Evolutionary conservation across 37 sponge, comb jelly and placozoan species (phyloP).

Genomic region (Spongilla lacustris): DNA sequence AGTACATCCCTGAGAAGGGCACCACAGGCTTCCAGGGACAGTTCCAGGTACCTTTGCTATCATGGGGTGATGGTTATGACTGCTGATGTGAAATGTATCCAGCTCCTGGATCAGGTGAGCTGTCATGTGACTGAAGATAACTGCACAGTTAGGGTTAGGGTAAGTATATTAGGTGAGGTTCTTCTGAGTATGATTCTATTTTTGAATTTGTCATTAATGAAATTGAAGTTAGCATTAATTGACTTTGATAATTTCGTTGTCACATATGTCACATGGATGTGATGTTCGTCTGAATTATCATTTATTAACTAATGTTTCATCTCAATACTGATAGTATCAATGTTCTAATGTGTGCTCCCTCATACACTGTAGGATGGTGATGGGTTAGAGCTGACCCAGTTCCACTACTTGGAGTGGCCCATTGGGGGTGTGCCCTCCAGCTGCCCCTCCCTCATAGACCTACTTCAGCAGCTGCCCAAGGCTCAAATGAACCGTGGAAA

Average conservation of each 20-base stretch:
- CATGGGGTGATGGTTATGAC: background rate
- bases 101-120: constrained; percentile 74
- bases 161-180: no score
- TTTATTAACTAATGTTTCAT: no score
- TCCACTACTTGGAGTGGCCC: constrained; percentile 50
- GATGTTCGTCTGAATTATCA: no score
- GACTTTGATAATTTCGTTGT: no score
- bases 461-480: constrained; percentile 35
- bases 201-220: no score
- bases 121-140: constrained; percentile 41
- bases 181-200: no score
- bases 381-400: no score
- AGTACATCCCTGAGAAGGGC: constrained; percentile 49
- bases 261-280: no score
- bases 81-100: background rate
- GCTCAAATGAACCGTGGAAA: constrained; percentile 58
- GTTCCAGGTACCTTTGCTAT: constrained; percentile 37
- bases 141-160: no score
- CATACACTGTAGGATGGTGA: background rate
- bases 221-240: no score
- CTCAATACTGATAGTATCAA: no score
- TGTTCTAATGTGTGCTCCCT: no score
- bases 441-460: constrained; percentile 38
- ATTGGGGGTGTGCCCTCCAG: constrained; percentile 9
- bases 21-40: constrained; percentile 51